These are phyloP conservation scores for Daktulosphaira vitifoliae DNA, from an alignment of 1,140 invertebrate genomes.

Conservation along the genomic window DNA sequence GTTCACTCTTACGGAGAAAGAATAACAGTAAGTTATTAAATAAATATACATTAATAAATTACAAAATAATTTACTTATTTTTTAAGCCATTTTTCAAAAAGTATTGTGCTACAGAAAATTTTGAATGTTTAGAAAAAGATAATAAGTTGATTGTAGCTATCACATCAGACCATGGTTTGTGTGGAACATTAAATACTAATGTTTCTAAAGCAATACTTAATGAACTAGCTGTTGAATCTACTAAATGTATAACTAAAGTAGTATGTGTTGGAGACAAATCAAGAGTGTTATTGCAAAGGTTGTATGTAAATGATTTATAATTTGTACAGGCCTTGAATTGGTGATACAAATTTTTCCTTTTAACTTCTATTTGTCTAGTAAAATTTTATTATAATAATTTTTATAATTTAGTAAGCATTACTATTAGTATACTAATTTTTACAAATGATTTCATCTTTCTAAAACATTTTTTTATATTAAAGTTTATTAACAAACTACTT, in stretches of 20 bases:
- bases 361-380: too few species aligned
- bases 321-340: too few species aligned
- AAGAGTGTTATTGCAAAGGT: slow-evolving; percentile 69
- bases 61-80: too few species aligned
- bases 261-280: slow-evolving; percentile 95
- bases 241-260: slow-evolving; percentile 67
- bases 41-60: too few species aligned
- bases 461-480: too few species aligned
- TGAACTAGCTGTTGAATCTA: slow-evolving; percentile 51
- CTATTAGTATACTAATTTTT: too few species aligned
- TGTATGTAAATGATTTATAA: too few species aligned
- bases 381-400: too few species aligned
- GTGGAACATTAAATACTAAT: slow-evolving; percentile 90
- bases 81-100: slow-evolving; percentile 75
- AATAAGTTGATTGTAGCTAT: slow-evolving; percentile 84
- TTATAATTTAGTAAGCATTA: too few species aligned
- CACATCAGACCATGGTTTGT: slow-evolving; percentile 90
- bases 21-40: slow-evolving; percentile 58
- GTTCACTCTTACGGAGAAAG: slow-evolving; percentile 84
- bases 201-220: slow-evolving; percentile 75
- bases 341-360: too few species aligned
- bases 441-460: too few species aligned
- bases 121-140: slow-evolving; percentile 51
- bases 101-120: slow-evolving; percentile 57
- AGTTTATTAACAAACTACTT: too few species aligned